Base-by-base conservation (phyloP, 2,797 vertebrate species). In the Myotis pilosus region DNA sequence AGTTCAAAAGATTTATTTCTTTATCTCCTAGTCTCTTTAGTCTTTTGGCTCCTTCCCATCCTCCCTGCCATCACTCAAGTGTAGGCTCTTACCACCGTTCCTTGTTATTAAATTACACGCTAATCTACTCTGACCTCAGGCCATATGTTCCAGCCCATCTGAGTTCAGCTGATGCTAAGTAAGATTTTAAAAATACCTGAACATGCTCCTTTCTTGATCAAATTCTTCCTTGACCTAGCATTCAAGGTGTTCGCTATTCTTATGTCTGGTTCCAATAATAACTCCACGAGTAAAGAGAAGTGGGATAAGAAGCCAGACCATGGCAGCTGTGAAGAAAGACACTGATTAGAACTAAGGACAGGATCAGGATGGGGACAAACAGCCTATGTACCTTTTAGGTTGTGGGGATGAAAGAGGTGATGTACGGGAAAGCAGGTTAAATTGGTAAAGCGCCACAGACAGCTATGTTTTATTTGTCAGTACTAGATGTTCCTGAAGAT, bases 221-320 rank as follows among this genome's bases (percentile, higher is more conserved):
- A 55, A 84, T 53, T 55, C 75, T 78, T 36, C 80, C 68, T 85
- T 71, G 79, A 80, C 38, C 53, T 75, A 36, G 53, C 44, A 68
- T 79, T 94, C 41, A 60, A 66, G 69, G 44, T 36, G 12, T 57
- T 83, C 85, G 81, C 41, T 62, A 89, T 19, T 80, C 36, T 68
- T 89, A 44, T 4, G 6, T 93, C 76, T 96, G 94, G 53, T 92
- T 95, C 55, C 19, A 95, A 44, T 83, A 96, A 84, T 69, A 94
- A 84, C 22, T 51, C n/a, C 20, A 7, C 33, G 69, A 66, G 33
- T 53, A n/a, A 85, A 83, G 66, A 87, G n/a, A 36, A 62, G 25
- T 6, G 4, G 57, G 38, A 78, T 41, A 38, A 16, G 38, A 72
- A 57, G 81, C 68, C 49, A 68, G 30, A 55, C 36, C 28, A 15